Evolutionary conservation across 2,113 vertebrate genomes (phyloP).

Genomic region (Garra rufa): DNA sequence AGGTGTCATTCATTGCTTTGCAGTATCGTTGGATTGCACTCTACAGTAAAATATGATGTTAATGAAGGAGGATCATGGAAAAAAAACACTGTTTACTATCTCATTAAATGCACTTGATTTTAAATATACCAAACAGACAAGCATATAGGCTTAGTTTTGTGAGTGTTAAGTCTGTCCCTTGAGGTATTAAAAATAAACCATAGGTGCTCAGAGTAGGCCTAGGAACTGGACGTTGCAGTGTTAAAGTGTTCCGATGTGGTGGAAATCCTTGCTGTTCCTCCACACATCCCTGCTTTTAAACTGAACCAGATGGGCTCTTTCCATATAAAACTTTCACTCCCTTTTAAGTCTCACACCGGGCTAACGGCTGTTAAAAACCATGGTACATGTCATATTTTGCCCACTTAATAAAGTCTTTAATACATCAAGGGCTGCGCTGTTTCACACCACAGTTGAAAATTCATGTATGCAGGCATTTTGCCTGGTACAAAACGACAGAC

Average conservation of each 20-base stretch:
- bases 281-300: conserved; percentile 70
- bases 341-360: conserved; percentile 65
- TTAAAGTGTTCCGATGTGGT: conserved; percentile 65
- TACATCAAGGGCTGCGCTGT: conserved; percentile 49
- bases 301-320: conserved; percentile 72
- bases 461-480: conserved; percentile 12
- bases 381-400: conserved; percentile 63
- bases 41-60: background rate
- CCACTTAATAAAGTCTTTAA: conserved; percentile 65
- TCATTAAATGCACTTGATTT: background rate
- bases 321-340: conserved; percentile 71
- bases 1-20: background rate
- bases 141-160: conserved; percentile 12
- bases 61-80: background rate
- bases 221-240: conserved; percentile 55
- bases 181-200: conserved; percentile 35
- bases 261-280: conserved; percentile 57
- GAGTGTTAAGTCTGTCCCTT: conserved; percentile 17
- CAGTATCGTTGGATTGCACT: background rate
- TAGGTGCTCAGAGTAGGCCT: background rate
- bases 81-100: background rate
- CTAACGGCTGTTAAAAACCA: conserved; percentile 50
- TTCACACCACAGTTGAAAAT: conserved; percentile 43
- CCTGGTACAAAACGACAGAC: background rate
- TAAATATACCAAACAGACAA: conserved; percentile 13